A percentile compares a stretch with the other conserved stretches of the same genome.
These are phyloP conservation scores for Onychorhynchus coronatus DNA, from an alignment of 2,113 vertebrate genomes.

Conservation along the genomic window DNA sequence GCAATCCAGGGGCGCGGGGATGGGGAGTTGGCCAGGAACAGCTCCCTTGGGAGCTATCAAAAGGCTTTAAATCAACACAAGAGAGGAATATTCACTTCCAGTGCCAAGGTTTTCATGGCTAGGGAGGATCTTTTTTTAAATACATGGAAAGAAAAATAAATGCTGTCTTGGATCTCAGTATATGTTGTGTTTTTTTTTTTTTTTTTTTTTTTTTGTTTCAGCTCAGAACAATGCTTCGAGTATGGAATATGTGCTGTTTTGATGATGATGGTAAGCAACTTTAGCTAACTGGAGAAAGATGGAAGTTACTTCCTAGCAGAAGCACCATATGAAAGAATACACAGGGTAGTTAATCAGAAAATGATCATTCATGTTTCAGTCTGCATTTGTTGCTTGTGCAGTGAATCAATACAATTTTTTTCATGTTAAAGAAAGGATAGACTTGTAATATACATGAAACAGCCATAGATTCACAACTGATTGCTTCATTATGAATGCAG, in stretches of 20 bases:
- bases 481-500: background rate
- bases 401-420: background rate
- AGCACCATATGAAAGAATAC: background rate
- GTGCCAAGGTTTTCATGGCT: background rate
- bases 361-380: background rate
- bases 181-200: background rate
- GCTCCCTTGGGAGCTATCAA: background rate
- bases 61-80: background rate
- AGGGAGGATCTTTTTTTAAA: background rate
- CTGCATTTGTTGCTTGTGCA: background rate
- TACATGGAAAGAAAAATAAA: constrained; percentile 12
- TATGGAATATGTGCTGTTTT: background rate
- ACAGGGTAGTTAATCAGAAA: background rate
- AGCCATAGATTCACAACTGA: background rate
- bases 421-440: background rate
- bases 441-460: background rate
- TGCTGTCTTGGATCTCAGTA: background rate
- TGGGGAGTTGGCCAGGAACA: background rate
- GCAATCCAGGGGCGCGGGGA: background rate
- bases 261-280: background rate
- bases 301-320: background rate
- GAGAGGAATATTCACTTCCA: background rate
- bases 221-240: background rate
- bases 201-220: background rate
- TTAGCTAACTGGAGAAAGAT: background rate